Evolutionary conservation across 2,113 vertebrate genomes (phyloP).

Genomic region (Athene cunicularia): DNA sequence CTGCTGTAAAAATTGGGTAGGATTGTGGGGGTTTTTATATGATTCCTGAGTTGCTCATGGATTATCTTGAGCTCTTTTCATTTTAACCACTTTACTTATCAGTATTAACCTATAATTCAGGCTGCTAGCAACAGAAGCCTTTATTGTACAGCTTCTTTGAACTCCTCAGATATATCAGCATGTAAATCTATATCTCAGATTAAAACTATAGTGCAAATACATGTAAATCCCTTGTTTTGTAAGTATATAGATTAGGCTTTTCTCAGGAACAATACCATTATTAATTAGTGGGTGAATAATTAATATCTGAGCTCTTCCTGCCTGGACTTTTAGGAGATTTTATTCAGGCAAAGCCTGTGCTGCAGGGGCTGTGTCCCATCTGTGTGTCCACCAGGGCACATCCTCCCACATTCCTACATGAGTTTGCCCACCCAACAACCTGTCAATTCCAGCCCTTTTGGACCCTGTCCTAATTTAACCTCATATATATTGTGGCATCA

Average conservation of each 20-base stretch:
- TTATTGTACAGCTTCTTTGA: neutral
- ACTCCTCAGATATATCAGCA: neutral
- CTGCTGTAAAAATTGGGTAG: neutral
- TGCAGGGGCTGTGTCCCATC: neutral
- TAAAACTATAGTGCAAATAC: neutral
- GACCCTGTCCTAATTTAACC: neutral
- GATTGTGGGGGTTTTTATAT: neutral
- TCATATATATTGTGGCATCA: rapidly evolving
- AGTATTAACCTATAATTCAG: neutral
- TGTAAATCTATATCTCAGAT: neutral
- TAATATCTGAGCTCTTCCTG: neutral
- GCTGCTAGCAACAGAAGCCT: neutral
- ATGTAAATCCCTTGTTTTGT: neutral
- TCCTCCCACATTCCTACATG: neutral
- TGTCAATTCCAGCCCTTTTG: neutral
- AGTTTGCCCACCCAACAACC: rapidly evolving
- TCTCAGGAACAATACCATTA: neutral
- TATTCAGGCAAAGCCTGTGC: neutral
- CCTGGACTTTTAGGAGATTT: neutral
- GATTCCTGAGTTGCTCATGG: neutral
- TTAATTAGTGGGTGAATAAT: neutral
- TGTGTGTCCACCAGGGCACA: neutral
- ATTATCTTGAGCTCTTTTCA: neutral
- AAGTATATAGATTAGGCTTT: neutral
- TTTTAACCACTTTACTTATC: neutral